phyloP scores from a whole-genome alignment of 2,888 invertebrate species.

The Zelleria hepariella region DNA sequence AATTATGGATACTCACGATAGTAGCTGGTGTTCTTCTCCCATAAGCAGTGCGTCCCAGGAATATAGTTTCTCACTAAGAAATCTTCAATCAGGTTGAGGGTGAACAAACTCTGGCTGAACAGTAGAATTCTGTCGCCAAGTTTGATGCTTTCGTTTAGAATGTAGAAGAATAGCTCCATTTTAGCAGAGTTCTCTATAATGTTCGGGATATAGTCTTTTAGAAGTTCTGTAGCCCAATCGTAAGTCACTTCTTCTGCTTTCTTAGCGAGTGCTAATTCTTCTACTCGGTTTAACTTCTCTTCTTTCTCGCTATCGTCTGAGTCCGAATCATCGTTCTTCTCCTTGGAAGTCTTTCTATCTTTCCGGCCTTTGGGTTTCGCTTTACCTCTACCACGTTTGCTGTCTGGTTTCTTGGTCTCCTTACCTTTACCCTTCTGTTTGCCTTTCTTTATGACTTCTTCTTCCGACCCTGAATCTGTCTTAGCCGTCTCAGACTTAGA shows the following conservation, averaged over 20 bases:
- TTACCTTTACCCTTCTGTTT: constrained; percentile 40
- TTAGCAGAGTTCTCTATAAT: constrained; percentile 94
- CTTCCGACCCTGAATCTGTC: constrained; percentile 47
- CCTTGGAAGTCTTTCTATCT: constrained; percentile 60
- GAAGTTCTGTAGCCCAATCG: constrained; percentile 88
- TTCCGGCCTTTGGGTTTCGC: constrained; percentile 56
- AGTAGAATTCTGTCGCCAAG: constrained; percentile 92
- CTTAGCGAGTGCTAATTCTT: constrained; percentile 69
- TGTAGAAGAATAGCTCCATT: constrained; percentile 93
- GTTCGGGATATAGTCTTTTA: constrained; percentile 91
- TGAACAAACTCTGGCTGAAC: constrained; percentile 96
- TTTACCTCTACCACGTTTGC: constrained; percentile 45
- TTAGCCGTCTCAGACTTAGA: constrained; percentile 28
- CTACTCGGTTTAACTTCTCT: constrained; percentile 73
- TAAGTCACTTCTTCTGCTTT: constrained; percentile 89
- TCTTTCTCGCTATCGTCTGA: constrained; percentile 72
- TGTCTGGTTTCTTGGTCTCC: constrained; percentile 41
- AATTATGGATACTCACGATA: constrained; percentile 78
- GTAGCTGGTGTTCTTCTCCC: constrained; percentile 91
- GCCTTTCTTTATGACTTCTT: constrained; percentile 38
- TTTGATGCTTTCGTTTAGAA: constrained; percentile 89
- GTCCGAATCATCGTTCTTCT: constrained; percentile 68
- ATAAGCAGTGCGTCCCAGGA: constrained; percentile 79
- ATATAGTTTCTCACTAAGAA: constrained; percentile 83
- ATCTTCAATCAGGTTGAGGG: constrained; percentile 94